A percentile compares a stretch with the other conserved stretches of the same genome.
Evolutionary conservation across 2,113 vertebrate species (phyloP).

Genomic region (Ifrita kowaldi): DNA sequence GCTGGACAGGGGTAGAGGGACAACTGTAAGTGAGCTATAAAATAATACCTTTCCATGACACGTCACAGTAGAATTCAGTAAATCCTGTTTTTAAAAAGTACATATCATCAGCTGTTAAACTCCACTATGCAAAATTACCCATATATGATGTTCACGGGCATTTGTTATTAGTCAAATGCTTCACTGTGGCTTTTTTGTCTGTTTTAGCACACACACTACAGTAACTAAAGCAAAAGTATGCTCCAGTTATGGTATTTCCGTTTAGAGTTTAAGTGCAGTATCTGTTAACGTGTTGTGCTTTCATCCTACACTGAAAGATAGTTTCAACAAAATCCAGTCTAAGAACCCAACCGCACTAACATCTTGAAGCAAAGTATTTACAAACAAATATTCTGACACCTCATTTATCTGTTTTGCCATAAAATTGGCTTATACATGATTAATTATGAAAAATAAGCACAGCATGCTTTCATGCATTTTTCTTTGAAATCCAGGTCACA

Average conservation of each 20-base stretch:
- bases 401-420: conserved; percentile 39
- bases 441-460: conserved; percentile 54
- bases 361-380: conserved; percentile 29
- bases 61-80: background rate
- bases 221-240: background rate
- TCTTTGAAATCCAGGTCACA: conserved; percentile 55
- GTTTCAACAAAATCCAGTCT: too few relatives aligned
- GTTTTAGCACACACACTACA: background rate
- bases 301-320: background rate
- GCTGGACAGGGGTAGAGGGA: background rate
- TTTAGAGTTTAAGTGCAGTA: background rate
- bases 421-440: conserved; percentile 49
- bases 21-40: background rate
- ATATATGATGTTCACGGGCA: fast-evolving
- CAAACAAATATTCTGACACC: conserved; percentile 39
- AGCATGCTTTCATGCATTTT: conserved; percentile 38
- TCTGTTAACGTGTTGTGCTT: background rate
- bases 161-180: background rate
- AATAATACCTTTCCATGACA: background rate
- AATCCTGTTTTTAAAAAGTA: background rate
- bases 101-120: background rate
- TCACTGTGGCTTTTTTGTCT: background rate
- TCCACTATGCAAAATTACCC: background rate
- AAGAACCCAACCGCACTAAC: background rate
- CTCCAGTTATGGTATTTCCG: background rate